Conservation (phyloP, 2,797 vertebrate species). For the Nyctalus aviator region DNA sequence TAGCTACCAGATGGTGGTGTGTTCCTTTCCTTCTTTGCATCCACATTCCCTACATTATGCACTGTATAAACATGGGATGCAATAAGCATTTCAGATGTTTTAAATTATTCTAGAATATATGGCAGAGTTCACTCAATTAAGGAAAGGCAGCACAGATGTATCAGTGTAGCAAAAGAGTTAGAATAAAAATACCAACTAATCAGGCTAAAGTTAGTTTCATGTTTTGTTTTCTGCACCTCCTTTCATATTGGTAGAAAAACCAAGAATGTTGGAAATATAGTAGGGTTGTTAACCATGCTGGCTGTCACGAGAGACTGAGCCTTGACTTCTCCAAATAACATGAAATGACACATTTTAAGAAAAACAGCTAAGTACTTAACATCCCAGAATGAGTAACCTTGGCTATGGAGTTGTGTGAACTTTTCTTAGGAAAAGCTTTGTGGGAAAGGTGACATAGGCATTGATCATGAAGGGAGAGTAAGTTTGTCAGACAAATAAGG, state of each 20-base stretch:
- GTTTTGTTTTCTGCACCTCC: not conserved
- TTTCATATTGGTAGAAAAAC: not conserved
- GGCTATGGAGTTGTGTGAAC: not conserved
- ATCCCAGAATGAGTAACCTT: not conserved
- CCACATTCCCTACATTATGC: not conserved
- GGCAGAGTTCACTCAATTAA: slow-evolving; percentile 48
- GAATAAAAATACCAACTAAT: slow-evolving; percentile 60
- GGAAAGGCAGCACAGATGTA: slow-evolving; percentile 58
- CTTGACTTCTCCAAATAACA: slow-evolving; percentile 45
- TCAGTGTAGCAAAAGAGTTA: slow-evolving; percentile 32
- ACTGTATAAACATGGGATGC: not conserved
- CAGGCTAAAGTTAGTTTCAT: not conserved
- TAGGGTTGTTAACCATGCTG: not conserved
- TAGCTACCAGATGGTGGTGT: slow-evolving; percentile 42
- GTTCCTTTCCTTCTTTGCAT: not conserved
- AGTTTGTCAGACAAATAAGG: slow-evolving; percentile 38
- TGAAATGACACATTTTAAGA: slow-evolving; percentile 30
- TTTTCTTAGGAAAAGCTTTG: not conserved
- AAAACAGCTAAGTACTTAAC: slow-evolving; percentile 1
- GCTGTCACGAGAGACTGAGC: not conserved
- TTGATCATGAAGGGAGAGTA: not conserved
- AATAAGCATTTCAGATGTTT: slow-evolving; percentile 72
- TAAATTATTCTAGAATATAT: slow-evolving; percentile 64
- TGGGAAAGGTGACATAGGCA: not conserved
- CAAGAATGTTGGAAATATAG: not conserved